Conservation (phyloP, 1,140 invertebrate genomes). For the Apis cerana region DNA sequence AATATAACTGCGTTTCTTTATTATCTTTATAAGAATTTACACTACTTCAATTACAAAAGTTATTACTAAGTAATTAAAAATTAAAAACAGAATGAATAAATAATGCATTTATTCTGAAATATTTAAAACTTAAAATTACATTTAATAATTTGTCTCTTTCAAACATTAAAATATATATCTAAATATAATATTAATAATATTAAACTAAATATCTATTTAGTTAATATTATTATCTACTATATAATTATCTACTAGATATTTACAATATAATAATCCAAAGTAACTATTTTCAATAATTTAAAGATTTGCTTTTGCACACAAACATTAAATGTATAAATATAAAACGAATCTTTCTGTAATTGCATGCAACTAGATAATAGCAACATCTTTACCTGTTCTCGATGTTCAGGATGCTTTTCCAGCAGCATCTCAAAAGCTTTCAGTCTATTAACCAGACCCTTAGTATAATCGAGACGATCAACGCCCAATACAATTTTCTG, state of each 20-base stretch:
- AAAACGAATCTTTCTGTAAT: neutral
- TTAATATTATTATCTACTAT: no score
- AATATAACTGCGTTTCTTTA: no score
- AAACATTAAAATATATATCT: no score
- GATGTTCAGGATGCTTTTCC: constrained; percentile 92
- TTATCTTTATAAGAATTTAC: no score
- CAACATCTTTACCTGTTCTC: constrained; percentile 85
- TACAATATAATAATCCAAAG: no score
- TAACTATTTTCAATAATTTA: no score
- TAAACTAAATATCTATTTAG: no score
- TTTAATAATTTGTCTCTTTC: neutral
- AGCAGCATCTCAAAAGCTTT: constrained; percentile 92
- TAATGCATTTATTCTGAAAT: neutral
- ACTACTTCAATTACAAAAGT: no score
- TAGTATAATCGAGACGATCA: constrained; percentile 95
- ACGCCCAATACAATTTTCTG: constrained; percentile 93
- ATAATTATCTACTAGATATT: no score
- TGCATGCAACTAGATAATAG: neutral
- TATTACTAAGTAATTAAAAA: neutral
- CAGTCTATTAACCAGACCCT: constrained; percentile 92
- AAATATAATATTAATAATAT: no score
- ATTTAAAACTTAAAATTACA: neutral
- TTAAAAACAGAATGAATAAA: neutral
- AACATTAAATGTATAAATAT: neutral
- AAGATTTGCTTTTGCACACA: neutral